These are phyloP conservation scores for Melitaea cinxia DNA, from an alignment of 1,140 invertebrate species.

Conservation along the genomic window DNA sequence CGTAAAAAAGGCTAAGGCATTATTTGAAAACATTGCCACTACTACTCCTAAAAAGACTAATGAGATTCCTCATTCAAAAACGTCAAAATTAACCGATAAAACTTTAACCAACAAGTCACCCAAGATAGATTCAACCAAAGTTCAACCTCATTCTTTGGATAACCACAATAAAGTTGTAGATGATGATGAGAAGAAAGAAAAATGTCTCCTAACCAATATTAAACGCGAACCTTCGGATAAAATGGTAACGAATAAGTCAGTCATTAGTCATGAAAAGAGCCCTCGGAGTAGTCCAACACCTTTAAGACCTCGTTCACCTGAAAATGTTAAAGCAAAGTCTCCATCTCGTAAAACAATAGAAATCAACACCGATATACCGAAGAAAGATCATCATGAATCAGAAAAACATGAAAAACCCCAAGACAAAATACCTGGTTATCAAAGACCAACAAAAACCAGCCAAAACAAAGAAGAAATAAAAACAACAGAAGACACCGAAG, in stretches of 20 bases:
- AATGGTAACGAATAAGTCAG: conserved; percentile 24
- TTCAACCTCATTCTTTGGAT: conserved; percentile 46
- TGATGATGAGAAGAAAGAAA: conserved; percentile 38
- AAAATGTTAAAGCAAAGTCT: conserved; percentile 49
- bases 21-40: conserved; percentile 85
- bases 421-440: conserved; percentile 63
- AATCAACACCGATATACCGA: conserved; percentile 42
- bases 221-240: conserved; percentile 34
- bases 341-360: conserved; percentile 49
- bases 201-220: background rate
- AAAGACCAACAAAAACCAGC: conserved; percentile 67
- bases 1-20: conserved; percentile 84
- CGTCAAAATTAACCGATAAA: conserved; percentile 71
- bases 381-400: conserved; percentile 29
- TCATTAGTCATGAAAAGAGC: conserved; percentile 37
- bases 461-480: conserved; percentile 65
- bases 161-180: conserved; percentile 41
- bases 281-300: conserved; percentile 42
- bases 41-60: conserved; percentile 64
- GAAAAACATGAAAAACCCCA: conserved; percentile 51
- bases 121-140: conserved; percentile 54
- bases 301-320: conserved; percentile 48
- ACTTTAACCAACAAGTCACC: conserved; percentile 63
- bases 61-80: conserved; percentile 47
- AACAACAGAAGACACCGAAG: conserved; percentile 55